Base-by-base conservation (phyloP, 1,140 invertebrate genomes). In the Tenebrio molitor region DNA sequence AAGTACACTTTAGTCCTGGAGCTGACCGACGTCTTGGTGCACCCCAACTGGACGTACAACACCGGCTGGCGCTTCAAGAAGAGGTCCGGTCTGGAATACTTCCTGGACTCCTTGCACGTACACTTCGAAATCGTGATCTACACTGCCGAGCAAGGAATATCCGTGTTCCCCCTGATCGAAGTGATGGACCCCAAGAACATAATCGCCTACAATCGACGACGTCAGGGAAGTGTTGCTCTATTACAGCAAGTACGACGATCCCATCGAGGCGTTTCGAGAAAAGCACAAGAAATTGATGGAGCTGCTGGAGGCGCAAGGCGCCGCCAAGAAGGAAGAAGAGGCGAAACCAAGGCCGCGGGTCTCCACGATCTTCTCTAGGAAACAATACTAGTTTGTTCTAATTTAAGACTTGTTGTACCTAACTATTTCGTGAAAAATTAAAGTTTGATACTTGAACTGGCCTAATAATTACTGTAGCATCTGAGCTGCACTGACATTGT, bases 61-160 rank as follows among this genome's bases (percentile, higher is more conserved):
- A 90, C 89, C 44, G 89, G 89, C 10, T 91, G 89, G 89, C 86
- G 89, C 78, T 99, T 99, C 84, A 99, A 99, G 85, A 99, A 99
- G 83, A 88, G 98, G 46, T 97, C 98, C 5, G 96, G 79, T 80
- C 89, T 99, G 0, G 97, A 99, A 81, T 92, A 95, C 77, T 99
- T 99, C 82, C 85, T 99, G 12, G 92, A 97, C 78, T 90, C 95
- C 78, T 88, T 97, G 44, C 93, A 92, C 15, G 91, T 93, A 46
- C 85, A 94, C 66, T 99, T 97, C 86, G 98, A 99, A 89, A 90
- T 98, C 74, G 97, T 99, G 8, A 91, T 99, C 25, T 99, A 96
- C 82, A 99, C 98, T 0, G 91, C 94, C 46, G 97, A 99, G 81
- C 90, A 91, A 79, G 93, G 92, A 73, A 88, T 91, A 86, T 83